phyloP scores from a whole-genome alignment of 2,113 vertebrate genomes.

The Sorex araneus region DNA sequence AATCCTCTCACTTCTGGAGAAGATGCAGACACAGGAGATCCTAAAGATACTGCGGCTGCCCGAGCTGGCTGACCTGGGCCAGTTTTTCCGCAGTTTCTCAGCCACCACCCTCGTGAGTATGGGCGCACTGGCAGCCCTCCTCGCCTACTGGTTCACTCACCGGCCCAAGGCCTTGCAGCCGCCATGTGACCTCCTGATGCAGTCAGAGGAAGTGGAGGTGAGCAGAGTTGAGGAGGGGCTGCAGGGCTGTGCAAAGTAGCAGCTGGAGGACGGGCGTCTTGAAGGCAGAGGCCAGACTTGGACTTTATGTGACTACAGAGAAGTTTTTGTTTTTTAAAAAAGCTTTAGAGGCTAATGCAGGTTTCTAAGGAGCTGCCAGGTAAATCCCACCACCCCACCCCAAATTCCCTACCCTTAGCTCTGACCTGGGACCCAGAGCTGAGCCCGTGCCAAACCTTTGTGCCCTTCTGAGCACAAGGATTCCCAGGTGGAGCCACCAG shows the following conservation, averaged over 20 bases:
- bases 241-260: background rate
- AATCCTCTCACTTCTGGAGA: constrained; percentile 94
- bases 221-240: constrained; percentile 58
- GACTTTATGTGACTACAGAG: background rate
- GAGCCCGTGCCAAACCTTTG: background rate
- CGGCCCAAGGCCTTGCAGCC: constrained; percentile 94
- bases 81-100: constrained; percentile 94
- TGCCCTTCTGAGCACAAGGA: background rate
- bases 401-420: too few relatives aligned
- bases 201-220: constrained; percentile 96
- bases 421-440: background rate
- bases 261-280: background rate
- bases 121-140: constrained; percentile 94
- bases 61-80: constrained; percentile 94
- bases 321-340: too few relatives aligned
- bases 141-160: constrained; percentile 96
- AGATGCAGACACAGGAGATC: constrained; percentile 97
- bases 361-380: background rate
- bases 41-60: constrained; percentile 94
- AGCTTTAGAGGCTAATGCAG: background rate
- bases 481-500: background rate
- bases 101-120: constrained; percentile 95
- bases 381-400: background rate
- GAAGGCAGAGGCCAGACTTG: background rate
- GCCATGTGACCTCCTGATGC: constrained; percentile 94